Evolutionary conservation across 1,140 invertebrate species (phyloP).

Genomic region (Coptotermes formosanus): DNA sequence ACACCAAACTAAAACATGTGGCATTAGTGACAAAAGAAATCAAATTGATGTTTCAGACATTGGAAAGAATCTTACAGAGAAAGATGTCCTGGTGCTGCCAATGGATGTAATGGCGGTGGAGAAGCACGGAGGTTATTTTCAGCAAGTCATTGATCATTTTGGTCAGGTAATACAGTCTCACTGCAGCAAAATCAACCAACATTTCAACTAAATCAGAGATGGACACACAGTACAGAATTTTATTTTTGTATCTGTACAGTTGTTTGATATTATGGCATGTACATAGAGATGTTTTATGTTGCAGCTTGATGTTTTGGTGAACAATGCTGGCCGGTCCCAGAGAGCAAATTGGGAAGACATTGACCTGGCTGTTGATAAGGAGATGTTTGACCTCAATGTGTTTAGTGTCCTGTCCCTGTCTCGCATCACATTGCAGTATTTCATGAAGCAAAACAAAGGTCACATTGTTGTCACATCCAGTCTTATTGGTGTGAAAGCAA

Average conservation of each 20-base stretch:
- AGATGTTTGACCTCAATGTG: constrained; percentile 81
- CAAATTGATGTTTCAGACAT: constrained; percentile 13
- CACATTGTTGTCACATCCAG: constrained; percentile 74
- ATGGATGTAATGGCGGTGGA: constrained; percentile 66
- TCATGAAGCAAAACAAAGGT: constrained; percentile 57
- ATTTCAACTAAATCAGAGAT: no score
- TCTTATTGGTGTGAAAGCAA: constrained; percentile 59
- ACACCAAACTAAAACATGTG: no score
- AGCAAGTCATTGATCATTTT: constrained; percentile 69
- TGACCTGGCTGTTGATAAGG: constrained; percentile 69
- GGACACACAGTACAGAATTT: no score
- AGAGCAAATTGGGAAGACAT: constrained; percentile 74
- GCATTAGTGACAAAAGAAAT: no score
- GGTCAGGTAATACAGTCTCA: constrained; percentile 53
- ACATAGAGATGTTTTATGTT: no score
- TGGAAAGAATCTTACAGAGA: constrained; percentile 48
- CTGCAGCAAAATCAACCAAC: no score
- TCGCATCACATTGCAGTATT: constrained; percentile 65
- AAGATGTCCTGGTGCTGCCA: constrained; percentile 68
- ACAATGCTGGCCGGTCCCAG: constrained; percentile 84
- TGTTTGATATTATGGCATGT: no score
- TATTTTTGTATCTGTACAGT: no score
- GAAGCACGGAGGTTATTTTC: constrained; percentile 61
- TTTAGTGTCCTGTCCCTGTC: constrained; percentile 72
- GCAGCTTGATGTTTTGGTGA: constrained; percentile 74